phyloP scores from a whole-genome alignment of 64 coral and sea anemone genomes.

The Actinia tenebrosa region DNA sequence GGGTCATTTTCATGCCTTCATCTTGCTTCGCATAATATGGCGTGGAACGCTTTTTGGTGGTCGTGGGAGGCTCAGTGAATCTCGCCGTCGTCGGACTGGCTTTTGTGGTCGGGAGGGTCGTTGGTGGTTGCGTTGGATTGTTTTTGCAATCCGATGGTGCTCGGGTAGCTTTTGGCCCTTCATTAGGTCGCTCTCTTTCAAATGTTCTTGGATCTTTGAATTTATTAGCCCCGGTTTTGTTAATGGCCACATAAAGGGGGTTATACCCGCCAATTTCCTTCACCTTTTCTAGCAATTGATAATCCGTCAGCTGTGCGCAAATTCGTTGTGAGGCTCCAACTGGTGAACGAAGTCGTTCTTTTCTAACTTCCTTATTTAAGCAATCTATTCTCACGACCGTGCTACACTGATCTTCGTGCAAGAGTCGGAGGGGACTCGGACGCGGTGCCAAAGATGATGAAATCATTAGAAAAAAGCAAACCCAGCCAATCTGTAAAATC shows the following conservation, averaged over 20 bases:
- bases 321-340: neutral
- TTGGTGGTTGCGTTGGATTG: neutral
- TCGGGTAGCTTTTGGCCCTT: neutral
- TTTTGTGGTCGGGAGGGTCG: neutral
- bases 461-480: neutral
- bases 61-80: neutral
- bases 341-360: neutral
- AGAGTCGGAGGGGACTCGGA: neutral
- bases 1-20: neutral
- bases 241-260: constrained; percentile 42
- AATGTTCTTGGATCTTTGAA: constrained; percentile 28
- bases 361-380: neutral
- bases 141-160: neutral
- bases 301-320: constrained; percentile 20
- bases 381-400: neutral
- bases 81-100: neutral
- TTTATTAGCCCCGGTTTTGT: neutral
- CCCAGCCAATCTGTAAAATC: neutral
- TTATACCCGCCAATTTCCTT: constrained; percentile 25
- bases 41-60: neutral
- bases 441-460: neutral
- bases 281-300: constrained; percentile 1
- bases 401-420: neutral
- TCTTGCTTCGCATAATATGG: neutral
- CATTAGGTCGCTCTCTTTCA: too few relatives aligned